Evolutionary conservation across 2,888 invertebrate species (phyloP).

Genomic region (Holacanthella duospinosa): DNA sequence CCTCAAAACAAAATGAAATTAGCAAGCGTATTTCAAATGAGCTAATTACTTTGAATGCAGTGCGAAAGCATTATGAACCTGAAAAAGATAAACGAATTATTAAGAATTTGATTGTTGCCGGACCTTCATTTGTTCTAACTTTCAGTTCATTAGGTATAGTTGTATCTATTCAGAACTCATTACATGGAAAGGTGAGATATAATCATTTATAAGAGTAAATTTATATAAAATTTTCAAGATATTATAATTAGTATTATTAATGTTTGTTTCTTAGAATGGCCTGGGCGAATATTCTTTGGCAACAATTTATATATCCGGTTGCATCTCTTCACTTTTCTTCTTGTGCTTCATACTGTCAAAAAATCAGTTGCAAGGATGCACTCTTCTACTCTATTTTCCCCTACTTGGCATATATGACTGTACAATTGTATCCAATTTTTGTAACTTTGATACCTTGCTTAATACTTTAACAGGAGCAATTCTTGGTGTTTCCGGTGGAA

Average conservation of each 20-base stretch:
- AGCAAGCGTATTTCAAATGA: no score
- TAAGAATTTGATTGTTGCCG: background rate
- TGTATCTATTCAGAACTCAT: background rate
- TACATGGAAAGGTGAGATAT: background rate
- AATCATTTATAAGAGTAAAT: no score
- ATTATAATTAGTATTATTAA: no score
- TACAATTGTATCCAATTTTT: background rate
- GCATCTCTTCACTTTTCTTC: no score
- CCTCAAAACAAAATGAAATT: no score
- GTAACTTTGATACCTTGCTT: background rate
- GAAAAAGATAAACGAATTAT: background rate
- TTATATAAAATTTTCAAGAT: no score
- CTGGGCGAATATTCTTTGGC: no score
- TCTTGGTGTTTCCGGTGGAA: background rate
- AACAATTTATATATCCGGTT: no score
- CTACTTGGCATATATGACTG: background rate
- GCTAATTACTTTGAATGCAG: background rate
- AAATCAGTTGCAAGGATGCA: no score
- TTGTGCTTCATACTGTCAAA: background rate
- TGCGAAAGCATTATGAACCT: background rate
- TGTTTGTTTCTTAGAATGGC: no score
- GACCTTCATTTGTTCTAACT: background rate
- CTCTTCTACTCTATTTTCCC: background rate
- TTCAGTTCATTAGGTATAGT: background rate
- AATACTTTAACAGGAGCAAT: background rate